Evolutionary conservation across 1,140 invertebrate genomes (phyloP), one percentile per base, ranked within the genome.

Genomic region (Drosophila nannoptera): DNA sequence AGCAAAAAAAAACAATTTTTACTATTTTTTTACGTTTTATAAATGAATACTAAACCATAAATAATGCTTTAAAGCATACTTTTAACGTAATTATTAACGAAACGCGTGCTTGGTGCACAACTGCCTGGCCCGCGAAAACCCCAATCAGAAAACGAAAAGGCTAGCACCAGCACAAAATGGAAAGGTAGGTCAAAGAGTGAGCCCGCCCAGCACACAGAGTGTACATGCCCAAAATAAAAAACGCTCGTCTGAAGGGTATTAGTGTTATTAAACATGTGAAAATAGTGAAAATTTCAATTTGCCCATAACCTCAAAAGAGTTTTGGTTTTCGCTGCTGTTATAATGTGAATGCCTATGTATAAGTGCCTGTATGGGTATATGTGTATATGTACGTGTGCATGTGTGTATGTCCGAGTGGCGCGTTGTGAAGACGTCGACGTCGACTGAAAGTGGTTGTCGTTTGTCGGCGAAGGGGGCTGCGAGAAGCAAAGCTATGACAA

Each of bases 231-330:
- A 14, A 58, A 71, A 70, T 66, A 50, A 56, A 59, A 65, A 59
- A 40, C 14, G 8, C 22, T 14, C 46, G 22, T 46, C 59, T 49
- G 11, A 22, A 46, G 46, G 22, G 16, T 46, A 64, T 42, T 36
- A 43, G 32, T 72, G 69, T 56, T 45, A 67, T 52, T 67, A 78
- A 65, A 71, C 54, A 72, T 68, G 63, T 75, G 73, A 62, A 83
- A 84, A 84, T 81, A 73, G 56, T 83, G 71, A 76, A 81, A 78
- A 87, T 72, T 81, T 78, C 46, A 38, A 66, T 67, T 67, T 69
- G 63, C 76, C 69, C 81, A 77, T 86, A 86, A 86, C 81, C 81
- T 86, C 82, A 86, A 86, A 86, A 70, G 74, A 87, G 82, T 86
- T 73, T 80, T 87, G 78, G 74, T 87, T 75, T 61, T 64, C 63